Percentiles rank a stretch among this genome's conserved stretches.
Conservation (phyloP, 2,888 invertebrate species). For the Lepidocyrtoides sp. region DNA sequence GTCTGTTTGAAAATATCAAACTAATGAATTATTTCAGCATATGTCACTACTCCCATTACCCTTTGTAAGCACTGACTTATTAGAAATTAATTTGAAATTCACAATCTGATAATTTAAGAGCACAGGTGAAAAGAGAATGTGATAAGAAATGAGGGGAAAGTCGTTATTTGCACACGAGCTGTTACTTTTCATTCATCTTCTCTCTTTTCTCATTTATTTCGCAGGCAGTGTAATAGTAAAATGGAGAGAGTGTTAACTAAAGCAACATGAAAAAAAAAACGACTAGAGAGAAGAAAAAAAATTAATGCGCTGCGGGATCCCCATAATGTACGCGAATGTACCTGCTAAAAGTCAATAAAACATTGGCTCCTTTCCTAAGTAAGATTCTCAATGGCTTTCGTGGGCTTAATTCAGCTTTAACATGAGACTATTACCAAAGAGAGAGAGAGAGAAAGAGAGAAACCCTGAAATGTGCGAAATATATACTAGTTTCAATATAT, state of each 20-base stretch:
- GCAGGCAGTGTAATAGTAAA: too few relatives aligned
- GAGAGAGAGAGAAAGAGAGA: neutral
- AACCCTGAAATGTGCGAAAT: conserved; percentile 8
- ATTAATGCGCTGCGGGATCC: conserved; percentile 21
- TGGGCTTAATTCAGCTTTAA: conserved; percentile 47
- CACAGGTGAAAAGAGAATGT: conserved; percentile 25
- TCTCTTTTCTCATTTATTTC: neutral
- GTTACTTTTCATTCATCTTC: conserved; percentile 37
- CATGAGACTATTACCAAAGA: conserved; percentile 27
- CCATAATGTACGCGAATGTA: conserved; percentile 20
- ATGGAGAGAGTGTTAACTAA: neutral
- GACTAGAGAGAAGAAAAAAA: neutral
- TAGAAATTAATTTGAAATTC: conserved; percentile 55
- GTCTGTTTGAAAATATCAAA: neutral
- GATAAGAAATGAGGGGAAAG: neutral
- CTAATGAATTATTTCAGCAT: conserved; percentile 39
- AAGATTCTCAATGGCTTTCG: conserved; percentile 34
- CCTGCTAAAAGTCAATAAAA: conserved; percentile 73
- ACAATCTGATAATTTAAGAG: conserved; percentile 6
- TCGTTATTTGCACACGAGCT: conserved; percentile 27
- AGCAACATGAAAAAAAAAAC: neutral
- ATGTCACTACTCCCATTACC: neutral
- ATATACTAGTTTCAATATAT: neutral
- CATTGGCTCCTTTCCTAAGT: conserved; percentile 62
- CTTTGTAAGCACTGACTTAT: neutral